These are phyloP conservation scores for Spilarctia lutea DNA, from an alignment of 2,888 invertebrate genomes.

Conservation along the genomic window DNA sequence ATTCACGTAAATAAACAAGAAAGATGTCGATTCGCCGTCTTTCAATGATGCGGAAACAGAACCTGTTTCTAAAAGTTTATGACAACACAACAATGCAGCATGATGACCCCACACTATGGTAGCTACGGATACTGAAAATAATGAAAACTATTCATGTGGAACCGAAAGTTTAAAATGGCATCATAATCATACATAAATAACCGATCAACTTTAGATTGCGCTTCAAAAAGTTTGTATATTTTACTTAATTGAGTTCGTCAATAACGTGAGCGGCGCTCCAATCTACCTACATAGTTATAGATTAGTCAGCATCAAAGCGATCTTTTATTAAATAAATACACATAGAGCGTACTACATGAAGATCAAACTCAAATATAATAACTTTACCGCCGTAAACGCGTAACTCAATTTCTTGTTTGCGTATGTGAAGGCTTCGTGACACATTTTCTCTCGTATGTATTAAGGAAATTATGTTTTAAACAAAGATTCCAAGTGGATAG, in stretches of 20 bases:
- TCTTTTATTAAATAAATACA: background rate
- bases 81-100: no score
- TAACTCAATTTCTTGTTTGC: slow-evolving; percentile 7
- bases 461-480: background rate
- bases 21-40: background rate
- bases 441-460: background rate
- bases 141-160: no score
- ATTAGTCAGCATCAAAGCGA: slow-evolving; percentile 1
- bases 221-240: background rate
- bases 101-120: no score
- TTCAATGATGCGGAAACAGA: slow-evolving; percentile 1
- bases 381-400: slow-evolving; percentile 1
- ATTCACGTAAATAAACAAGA: background rate
- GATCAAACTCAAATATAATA: slow-evolving; percentile 1
- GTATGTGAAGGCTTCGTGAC: background rate
- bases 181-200: no score
- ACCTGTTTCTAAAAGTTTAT: background rate
- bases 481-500: background rate
- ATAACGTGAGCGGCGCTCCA: background rate
- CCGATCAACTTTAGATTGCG: background rate
- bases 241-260: background rate
- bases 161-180: no score
- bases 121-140: no score
- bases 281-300: background rate
- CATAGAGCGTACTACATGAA: background rate